Evolutionary conservation across 2,888 invertebrate species (phyloP).

Genomic region (Abrostola triplasia): DNA sequence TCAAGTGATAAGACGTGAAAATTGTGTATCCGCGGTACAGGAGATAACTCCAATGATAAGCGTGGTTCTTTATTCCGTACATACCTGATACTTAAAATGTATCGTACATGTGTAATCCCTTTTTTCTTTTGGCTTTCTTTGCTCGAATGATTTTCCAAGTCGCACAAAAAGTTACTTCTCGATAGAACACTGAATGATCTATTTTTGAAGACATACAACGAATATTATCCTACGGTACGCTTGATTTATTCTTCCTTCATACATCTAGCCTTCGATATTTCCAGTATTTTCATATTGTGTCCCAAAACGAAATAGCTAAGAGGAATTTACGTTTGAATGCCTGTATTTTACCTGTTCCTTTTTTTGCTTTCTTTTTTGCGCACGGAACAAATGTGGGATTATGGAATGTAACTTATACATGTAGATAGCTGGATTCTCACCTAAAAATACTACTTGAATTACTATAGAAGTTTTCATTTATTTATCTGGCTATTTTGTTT

Average conservation of each 20-base stretch:
- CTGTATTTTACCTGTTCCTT: neutral
- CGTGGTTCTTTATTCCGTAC: no score
- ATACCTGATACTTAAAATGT: no score
- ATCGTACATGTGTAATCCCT: neutral
- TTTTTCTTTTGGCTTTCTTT: neutral
- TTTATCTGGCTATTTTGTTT: no score
- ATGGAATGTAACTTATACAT: no score
- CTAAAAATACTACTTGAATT: no score
- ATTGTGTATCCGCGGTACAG: no score
- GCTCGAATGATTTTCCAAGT: conserved; percentile 1
- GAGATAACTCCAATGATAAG: no score
- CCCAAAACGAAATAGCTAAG: conserved; percentile 8
- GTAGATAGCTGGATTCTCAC: no score
- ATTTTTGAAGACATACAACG: neutral
- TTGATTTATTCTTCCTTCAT: conserved; percentile 9
- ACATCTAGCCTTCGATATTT: conserved; percentile 10
- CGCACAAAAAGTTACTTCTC: neutral
- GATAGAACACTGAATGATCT: neutral
- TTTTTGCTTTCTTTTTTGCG: conserved; percentile 1
- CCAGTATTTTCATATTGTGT: conserved; percentile 6
- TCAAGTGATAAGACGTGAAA: no score
- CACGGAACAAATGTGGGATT: conserved; percentile 30
- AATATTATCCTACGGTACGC: conserved; percentile 2
- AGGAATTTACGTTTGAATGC: conserved; percentile 8
- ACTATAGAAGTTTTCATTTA: no score